Base-by-base conservation (phyloP, 2,797 vertebrate species). In the Lycodopsis pacificus region DNA sequence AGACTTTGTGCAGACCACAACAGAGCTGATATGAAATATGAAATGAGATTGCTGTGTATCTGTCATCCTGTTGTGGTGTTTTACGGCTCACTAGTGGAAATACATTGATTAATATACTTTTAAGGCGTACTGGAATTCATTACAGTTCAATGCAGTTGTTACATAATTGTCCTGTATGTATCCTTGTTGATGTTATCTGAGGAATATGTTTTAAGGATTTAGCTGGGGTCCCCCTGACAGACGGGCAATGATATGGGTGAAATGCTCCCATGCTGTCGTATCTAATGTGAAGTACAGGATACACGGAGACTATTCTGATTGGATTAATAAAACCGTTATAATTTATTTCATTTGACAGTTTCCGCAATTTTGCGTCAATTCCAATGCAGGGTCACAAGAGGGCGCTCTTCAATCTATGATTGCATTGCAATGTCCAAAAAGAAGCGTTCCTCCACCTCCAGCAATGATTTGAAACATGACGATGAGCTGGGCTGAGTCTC, bases 341-440 rank as follows among this genome's bases (percentile, higher is more conserved):
- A 53, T 49, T 49, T n/a, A 48, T 49, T 49, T 8, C 4, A 48
- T 19, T 2, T 25, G 19, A 36, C 30, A 20, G 9, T 51, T 7
- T n/a, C 8, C 2, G n/a, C 3, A 27, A 4, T 5, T 15, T 49
- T 54, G 46, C 19, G 30, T 65, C 73, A 80, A 0, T 80, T 59
- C 5, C 25, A 22, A 0, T 5, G 5, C 2, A 15, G 14, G 1
- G 22, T 73, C 87, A 81, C 75, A 11, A 1, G 87, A 34, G 58
- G 77, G 76, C 71, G 7, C 38, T 34, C n/a, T 76, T 73, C 27
- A 2, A 22, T 38, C 13, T 30, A 14, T 46, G 51, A 42, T 19
- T 67, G 20, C 19, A 32, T 25, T 73, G 25, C 51, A 3, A 25
- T 54, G 44, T 61, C 12, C 42, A 38, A 44, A 73, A 42, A 12